These are phyloP conservation scores for Cyclura pinguis DNA, from an alignment of 2,797 vertebrate species.

Conservation along the genomic window DNA sequence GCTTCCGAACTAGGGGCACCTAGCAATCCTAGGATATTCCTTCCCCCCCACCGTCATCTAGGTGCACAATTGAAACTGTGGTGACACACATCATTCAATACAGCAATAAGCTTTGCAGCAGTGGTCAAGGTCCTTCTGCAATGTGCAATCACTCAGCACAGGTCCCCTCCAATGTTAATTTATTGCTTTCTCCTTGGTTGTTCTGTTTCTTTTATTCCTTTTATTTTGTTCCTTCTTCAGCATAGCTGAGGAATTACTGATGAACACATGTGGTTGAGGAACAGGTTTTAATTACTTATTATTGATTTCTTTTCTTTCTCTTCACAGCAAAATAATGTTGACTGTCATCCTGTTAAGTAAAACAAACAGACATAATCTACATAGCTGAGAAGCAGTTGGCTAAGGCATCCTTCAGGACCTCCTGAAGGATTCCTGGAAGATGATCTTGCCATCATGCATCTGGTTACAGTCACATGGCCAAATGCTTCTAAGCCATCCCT, in stretches of 20 bases:
- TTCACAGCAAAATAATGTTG: not conserved
- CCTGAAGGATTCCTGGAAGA: too few species aligned
- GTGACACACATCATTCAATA: not conserved
- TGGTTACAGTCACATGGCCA: too few species aligned
- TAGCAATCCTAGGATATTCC: not conserved
- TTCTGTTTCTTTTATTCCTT: not conserved
- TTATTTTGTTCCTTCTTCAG: not conserved
- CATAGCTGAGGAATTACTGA: not conserved
- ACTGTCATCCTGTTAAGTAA: too few species aligned
- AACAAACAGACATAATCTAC: too few species aligned
- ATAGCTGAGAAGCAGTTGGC: too few species aligned
- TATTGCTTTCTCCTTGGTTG: not conserved
- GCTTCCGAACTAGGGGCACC: not conserved
- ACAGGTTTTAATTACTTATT: not conserved
- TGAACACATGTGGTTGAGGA: not conserved
- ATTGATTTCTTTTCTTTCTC: not conserved
- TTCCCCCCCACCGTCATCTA: not conserved
- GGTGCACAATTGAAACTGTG: not conserved
- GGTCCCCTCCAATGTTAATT: not conserved
- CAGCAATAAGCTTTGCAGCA: not conserved
- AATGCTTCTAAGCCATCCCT: too few species aligned
- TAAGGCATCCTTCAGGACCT: too few species aligned
- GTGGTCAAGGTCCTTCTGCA: not conserved
- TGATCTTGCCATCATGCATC: too few species aligned
- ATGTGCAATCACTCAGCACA: not conserved